Base-by-base conservation (phyloP, 2,113 vertebrate species). In the Brachionichthys hirsutus region DNA sequence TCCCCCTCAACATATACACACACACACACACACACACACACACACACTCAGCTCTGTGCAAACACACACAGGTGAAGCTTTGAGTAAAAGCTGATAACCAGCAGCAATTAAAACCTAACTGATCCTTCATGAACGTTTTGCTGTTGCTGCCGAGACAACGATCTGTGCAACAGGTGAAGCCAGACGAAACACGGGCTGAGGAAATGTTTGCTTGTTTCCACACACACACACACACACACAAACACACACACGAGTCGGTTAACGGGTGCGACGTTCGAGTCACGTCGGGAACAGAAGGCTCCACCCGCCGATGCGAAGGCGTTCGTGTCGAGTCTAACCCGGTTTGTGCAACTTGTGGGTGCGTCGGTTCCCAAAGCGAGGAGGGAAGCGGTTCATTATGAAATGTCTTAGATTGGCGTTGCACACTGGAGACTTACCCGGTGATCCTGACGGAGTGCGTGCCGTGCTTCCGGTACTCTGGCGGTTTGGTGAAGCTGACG, bases 361-460 rank as follows among this genome's bases (percentile, higher is more conserved):
- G 12, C 12, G 36, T 12, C 12, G 12, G 24, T 3, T 30, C 24
- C 24, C 24, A 7, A 10, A 38, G 9, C 36, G 12, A 38, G 3
- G 12, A 38, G 6, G 3, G 9, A 12, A 10, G 9, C 3, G 36
- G 9, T 38, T 38, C 36, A 12, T 38, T 3, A 12, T 6, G 12
- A 38, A 2, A 38, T 7, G 1, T 11, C 13, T 12, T 3, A 18
- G n/a, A 12, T 15, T 15, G 47, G 12, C 5, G 3, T 15, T 8
- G 34, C 15, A n/a, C 8, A 14, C 22, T 16, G 42, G 7, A 8
- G 30, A 82, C 94, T 87, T 73, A 99, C 97, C 97, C 97, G 0
- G 87, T 95, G 87, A 98, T 95, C 87, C 94, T 94, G 75, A 99
- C 91, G 0, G 96, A 99, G 87, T 99, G 97, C 6, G 96, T 98